phyloP scores from a whole-genome alignment of 2,888 invertebrate species.

The Spilarctia lutea region DNA sequence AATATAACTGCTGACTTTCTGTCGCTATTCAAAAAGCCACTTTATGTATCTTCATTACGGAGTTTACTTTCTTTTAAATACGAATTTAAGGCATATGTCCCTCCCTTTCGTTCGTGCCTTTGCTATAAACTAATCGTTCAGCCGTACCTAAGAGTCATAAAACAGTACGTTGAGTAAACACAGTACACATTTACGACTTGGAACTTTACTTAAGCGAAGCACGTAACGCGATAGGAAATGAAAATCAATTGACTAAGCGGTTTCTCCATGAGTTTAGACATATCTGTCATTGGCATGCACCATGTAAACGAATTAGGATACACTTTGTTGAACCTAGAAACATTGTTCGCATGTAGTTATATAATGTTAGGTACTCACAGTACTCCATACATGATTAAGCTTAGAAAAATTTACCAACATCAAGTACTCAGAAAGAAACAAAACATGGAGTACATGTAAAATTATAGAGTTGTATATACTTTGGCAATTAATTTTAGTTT shows the following conservation, averaged over 20 bases:
- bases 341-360: not conserved
- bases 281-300: constrained; percentile 18
- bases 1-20: not conserved
- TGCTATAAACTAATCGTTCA: not conserved
- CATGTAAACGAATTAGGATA: constrained; percentile 10
- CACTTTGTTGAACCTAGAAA: constrained; percentile 4
- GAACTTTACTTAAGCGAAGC: constrained; percentile 26
- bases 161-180: constrained; percentile 2
- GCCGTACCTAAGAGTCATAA: not conserved
- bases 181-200: constrained; percentile 7
- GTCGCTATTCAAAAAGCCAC: not conserved
- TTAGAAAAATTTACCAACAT: too few species aligned
- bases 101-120: not conserved
- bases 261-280: constrained; percentile 42
- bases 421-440: too few species aligned
- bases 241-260: constrained; percentile 40
- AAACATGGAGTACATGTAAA: too few species aligned
- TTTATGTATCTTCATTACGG: not conserved
- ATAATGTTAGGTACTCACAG: not conserved
- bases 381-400: not conserved
- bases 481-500: too few species aligned
- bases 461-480: too few species aligned
- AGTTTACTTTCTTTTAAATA: not conserved
- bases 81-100: not conserved
- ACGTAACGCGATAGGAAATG: constrained; percentile 41